These are phyloP conservation scores for Tokudaia tokunoshimensis DNA, from an alignment of 2,797 vertebrate species.

Conservation along the genomic window DNA sequence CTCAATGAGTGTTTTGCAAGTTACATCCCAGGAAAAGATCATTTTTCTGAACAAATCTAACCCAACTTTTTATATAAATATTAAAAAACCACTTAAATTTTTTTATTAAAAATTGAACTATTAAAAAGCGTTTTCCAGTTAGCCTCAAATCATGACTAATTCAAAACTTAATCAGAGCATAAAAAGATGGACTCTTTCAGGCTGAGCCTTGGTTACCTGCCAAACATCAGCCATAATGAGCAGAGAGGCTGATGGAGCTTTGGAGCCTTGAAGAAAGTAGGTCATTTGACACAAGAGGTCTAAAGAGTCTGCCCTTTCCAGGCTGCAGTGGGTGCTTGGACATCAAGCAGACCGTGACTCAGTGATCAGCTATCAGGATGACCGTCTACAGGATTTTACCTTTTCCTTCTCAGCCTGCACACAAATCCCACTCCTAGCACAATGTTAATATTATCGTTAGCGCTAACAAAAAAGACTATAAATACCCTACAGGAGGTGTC, in stretches of 20 bases:
- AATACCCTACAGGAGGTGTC: slow-evolving; percentile 61
- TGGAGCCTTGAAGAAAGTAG: not conserved
- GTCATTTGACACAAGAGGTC: not conserved
- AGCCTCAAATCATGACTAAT: slow-evolving; percentile 21
- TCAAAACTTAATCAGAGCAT: slow-evolving; percentile 27
- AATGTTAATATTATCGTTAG: slow-evolving; percentile 30
- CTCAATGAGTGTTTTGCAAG: not conserved
- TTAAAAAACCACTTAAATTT: not conserved
- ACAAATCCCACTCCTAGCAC: slow-evolving; percentile 3
- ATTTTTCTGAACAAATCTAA: slow-evolving; percentile 8
- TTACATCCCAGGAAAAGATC: not conserved
- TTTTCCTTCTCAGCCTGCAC: slow-evolving; percentile 45
- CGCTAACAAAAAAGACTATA: slow-evolving; percentile 50
- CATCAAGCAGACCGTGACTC: not conserved
- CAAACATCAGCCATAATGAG: not conserved
- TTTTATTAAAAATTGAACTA: not conserved
- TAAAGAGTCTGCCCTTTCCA: slow-evolving; percentile 19
- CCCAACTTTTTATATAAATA: slow-evolving; percentile 25
- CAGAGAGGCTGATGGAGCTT: not conserved
- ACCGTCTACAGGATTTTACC: not conserved
- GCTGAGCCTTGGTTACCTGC: not conserved
- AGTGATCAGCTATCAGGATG: not conserved
- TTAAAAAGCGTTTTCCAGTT: not conserved
- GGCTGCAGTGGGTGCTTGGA: not conserved
- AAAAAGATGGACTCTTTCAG: slow-evolving; percentile 19